Percentiles rank a stretch among this genome's conserved stretches.
Evolutionary conservation across 2,797 vertebrate species (phyloP).

Genomic region (Nothura maculosa): DNA sequence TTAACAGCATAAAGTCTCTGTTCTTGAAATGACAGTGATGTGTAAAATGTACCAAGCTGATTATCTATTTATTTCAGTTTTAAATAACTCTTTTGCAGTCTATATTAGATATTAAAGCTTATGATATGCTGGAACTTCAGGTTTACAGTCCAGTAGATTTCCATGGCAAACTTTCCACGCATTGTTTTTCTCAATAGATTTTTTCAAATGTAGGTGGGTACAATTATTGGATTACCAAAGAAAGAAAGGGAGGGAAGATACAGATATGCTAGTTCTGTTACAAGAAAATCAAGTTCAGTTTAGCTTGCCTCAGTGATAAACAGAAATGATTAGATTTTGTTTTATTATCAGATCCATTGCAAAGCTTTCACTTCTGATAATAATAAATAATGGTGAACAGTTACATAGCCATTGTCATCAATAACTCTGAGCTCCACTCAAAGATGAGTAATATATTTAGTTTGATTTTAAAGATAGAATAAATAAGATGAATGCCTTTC

Average conservation of each 20-base stretch:
- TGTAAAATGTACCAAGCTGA: not conserved
- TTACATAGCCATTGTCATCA: conserved; percentile 28
- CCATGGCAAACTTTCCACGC: not conserved
- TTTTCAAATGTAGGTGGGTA: not conserved
- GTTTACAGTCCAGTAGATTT: not conserved
- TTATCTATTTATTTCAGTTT: not conserved
- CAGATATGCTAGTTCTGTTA: not conserved
- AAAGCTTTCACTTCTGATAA: conserved; percentile 62
- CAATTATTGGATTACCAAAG: conserved; percentile 1
- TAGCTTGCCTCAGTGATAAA: conserved; percentile 44
- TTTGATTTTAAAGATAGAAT: conserved; percentile 31
- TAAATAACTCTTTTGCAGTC: not conserved
- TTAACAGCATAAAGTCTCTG: not conserved
- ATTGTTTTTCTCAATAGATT: not conserved
- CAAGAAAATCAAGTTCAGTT: conserved; percentile 50
- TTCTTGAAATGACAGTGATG: not conserved
- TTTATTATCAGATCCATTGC: conserved; percentile 50
- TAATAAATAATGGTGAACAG: conserved; percentile 52
- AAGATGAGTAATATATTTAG: conserved; percentile 40
- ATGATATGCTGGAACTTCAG: not conserved
- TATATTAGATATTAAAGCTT: not conserved
- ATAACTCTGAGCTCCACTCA: conserved; percentile 32
- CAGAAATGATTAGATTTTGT: conserved; percentile 37
- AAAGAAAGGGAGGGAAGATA: not conserved
- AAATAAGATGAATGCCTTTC: conserved; percentile 52